These are phyloP conservation scores for Anarrhichthys ocellatus DNA, from an alignment of 2,113 vertebrate genomes.

Conservation along the genomic window DNA sequence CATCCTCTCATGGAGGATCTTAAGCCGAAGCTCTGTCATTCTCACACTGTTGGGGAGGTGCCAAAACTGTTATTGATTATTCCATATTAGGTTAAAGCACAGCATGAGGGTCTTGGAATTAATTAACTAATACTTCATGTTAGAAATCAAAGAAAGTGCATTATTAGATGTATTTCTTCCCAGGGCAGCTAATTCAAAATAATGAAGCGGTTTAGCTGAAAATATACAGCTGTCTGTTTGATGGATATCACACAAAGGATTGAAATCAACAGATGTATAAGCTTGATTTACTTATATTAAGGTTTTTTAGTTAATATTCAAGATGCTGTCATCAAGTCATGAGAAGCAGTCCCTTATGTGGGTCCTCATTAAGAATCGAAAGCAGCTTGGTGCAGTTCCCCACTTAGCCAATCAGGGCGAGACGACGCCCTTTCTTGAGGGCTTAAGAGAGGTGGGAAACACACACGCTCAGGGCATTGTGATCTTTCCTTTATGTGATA, in stretches of 20 bases:
- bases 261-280: neutral
- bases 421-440: neutral
- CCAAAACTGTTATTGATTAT: constrained; percentile 5
- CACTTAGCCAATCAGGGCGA: neutral
- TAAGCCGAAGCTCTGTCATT: constrained; percentile 9
- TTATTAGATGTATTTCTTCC: neutral
- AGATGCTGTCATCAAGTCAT: neutral
- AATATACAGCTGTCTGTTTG: neutral
- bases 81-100: neutral
- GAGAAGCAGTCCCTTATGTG: neutral
- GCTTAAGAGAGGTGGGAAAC: neutral
- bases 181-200: neutral
- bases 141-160: neutral
- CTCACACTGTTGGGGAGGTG: neutral
- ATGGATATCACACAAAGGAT: neutral
- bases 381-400: neutral
- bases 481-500: neutral
- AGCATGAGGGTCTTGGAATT: neutral
- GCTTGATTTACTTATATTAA: neutral
- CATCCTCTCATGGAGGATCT: constrained; percentile 20
- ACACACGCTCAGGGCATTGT: neutral
- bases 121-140: neutral
- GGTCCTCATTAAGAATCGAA: neutral
- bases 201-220: neutral
- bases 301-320: neutral